phyloP scores from a whole-genome alignment of 2,888 invertebrate species.

The Rotaria magnacalcarata region DNA sequence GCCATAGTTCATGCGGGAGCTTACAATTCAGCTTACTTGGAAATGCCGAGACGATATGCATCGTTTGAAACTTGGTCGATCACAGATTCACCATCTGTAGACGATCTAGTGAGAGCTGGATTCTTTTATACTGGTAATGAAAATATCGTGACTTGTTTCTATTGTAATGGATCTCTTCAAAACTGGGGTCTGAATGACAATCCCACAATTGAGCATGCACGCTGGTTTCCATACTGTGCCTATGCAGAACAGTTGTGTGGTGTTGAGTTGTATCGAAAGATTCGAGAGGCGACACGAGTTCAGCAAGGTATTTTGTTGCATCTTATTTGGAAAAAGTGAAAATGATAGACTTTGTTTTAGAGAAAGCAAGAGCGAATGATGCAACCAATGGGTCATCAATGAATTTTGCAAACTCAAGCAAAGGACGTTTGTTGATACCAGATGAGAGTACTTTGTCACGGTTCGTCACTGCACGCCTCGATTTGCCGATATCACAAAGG shows the following conservation, averaged over 20 bases:
- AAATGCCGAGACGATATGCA: neutral
- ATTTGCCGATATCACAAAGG: neutral
- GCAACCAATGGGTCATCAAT: neutral
- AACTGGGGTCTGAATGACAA: neutral
- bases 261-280: neutral
- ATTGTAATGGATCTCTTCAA: neutral
- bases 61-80: neutral
- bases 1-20: neutral
- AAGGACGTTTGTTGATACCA: neutral
- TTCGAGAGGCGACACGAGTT: neutral
- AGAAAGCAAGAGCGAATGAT: neutral
- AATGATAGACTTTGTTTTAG: neutral
- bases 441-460: neutral
- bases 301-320: neutral
- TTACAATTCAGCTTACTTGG: neutral
- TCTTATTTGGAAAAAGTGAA: neutral
- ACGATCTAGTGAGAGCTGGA: neutral
- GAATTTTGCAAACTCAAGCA: neutral
- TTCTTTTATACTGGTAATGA: neutral
- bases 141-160: conserved; percentile 20
- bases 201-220: neutral
- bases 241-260: neutral
- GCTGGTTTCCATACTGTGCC: conserved; percentile 1
- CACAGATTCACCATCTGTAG: neutral
- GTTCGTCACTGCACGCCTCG: neutral